Base-by-base conservation (phyloP, 37 sponge, comb jelly and placozoan species). In the Mnemiopsis leidyi region DNA sequence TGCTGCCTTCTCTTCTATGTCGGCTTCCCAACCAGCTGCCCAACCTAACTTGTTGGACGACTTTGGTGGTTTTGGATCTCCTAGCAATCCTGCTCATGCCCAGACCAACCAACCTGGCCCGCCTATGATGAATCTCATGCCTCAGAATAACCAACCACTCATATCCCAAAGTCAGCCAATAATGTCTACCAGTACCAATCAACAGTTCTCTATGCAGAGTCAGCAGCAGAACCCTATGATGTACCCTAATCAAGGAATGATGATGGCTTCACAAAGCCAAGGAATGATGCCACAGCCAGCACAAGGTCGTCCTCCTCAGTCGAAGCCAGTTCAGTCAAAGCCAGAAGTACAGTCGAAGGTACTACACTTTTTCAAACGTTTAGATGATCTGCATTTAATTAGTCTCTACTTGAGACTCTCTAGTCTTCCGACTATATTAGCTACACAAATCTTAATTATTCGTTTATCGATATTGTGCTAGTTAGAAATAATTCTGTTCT, bases 31-130 rank as follows among this genome's bases (percentile, higher is more conserved):
- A 1, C 24, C 28, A 0, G 32, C 90, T 21, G 32, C 26, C 5
- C 36, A 31, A 32, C 36, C 79, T 20, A 85, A 39, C 61, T 85
- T 85, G 35, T 18, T 85, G 90, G 90, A 85, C 90, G 90, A 85
- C 90, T 85, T 85, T 39, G 75, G n/a, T 71, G 75, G 75, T 29
- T 71, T 71, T 28, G 25, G 30, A 7, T 5, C 75, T 2, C 75
- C 75, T 5, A 13, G 38, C 24, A 40, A 23, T 21, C 90, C 90
- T 16, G 25, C 90, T 39, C 23, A 7, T 18, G 5, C 90, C 1
- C 36, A 23, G 38, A 85, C 79, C 9, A 77, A 18, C 21, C 79
- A 77, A 32, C 26, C 32, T 32, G 32, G 30, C 32, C 79, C 30
- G 36, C 32, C 79, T 0, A 26, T 32, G 20, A 77, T 77, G 79